Conservation (phyloP, 2,797 vertebrate species). For the Leptoclinus maculatus region DNA sequence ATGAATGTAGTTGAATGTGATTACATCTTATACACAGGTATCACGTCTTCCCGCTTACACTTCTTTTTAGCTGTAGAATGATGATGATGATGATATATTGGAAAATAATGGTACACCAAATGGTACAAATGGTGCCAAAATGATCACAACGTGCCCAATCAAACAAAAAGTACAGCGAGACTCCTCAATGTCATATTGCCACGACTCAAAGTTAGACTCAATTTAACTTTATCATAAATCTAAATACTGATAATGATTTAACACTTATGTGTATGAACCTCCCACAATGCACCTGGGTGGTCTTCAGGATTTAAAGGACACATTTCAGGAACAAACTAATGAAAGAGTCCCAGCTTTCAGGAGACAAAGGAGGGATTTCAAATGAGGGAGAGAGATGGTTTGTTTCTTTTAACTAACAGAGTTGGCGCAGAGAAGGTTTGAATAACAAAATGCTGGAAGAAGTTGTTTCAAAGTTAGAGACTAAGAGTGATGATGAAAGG, state of each 20-base stretch:
- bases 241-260: slow-evolving; percentile 10
- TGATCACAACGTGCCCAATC: too few relatives aligned
- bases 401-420: slow-evolving; percentile 27
- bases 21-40: too few relatives aligned
- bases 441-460: slow-evolving; percentile 42
- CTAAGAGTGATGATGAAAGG: slow-evolving; percentile 13
- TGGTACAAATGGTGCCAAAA: too few relatives aligned
- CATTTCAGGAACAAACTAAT: slow-evolving; percentile 24
- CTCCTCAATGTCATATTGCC: not conserved
- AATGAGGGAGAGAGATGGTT: slow-evolving; percentile 18
- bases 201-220: not conserved
- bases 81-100: too few relatives aligned
- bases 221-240: not conserved
- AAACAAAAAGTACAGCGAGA: too few relatives aligned
- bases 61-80: too few relatives aligned
- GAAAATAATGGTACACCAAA: too few relatives aligned
- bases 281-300: slow-evolving; percentile 30
- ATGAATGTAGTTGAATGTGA: not conserved
- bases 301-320: slow-evolving; percentile 38
- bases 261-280: slow-evolving; percentile 8
- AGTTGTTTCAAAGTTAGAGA: slow-evolving; percentile 37
- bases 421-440: slow-evolving; percentile 1
- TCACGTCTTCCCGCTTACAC: too few relatives aligned
- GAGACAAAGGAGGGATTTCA: slow-evolving; percentile 14
- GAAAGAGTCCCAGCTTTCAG: slow-evolving; percentile 20